Evolutionary conservation across 2,113 vertebrate species (phyloP).

Genomic region (Tupaia chinensis): DNA sequence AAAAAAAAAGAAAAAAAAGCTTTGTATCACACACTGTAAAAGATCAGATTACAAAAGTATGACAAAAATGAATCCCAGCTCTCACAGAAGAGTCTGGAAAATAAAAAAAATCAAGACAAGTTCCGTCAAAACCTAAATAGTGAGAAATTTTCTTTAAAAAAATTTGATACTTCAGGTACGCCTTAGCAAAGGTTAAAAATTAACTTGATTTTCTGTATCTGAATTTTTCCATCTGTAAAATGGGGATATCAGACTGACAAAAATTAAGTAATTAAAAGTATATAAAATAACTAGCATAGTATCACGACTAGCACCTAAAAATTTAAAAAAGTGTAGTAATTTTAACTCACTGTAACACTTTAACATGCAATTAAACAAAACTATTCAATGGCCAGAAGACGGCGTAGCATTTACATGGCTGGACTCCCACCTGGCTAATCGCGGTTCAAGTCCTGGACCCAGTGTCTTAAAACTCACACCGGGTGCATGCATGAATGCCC

Average conservation of each 20-base stretch:
- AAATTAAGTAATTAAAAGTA: background rate
- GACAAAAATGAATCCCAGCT: background rate
- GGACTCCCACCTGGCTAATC: too few relatives aligned
- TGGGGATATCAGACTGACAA: background rate
- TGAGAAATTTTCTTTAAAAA: background rate
- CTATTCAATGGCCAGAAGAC: too few relatives aligned
- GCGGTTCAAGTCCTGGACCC: too few relatives aligned
- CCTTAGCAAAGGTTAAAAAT: background rate
- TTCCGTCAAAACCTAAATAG: too few relatives aligned
- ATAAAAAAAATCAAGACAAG: background rate
- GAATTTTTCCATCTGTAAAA: constrained; percentile 18
- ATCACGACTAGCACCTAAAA: background rate
- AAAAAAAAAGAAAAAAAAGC: background rate
- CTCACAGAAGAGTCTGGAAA: background rate
- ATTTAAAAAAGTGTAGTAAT: background rate
- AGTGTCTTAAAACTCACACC: too few relatives aligned
- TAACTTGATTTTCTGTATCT: background rate
- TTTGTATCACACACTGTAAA: background rate
- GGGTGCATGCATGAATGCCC: too few relatives aligned
- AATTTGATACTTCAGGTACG: background rate
- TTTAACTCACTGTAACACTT: too few relatives aligned
- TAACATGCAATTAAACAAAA: too few relatives aligned
- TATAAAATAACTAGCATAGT: background rate
- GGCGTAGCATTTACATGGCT: too few relatives aligned
- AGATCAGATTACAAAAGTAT: background rate